A percentile compares a stretch with the other conserved stretches of the same genome.
Conservation (phyloP, 2,797 vertebrate species). For the Gambelia wislizenii region DNA sequence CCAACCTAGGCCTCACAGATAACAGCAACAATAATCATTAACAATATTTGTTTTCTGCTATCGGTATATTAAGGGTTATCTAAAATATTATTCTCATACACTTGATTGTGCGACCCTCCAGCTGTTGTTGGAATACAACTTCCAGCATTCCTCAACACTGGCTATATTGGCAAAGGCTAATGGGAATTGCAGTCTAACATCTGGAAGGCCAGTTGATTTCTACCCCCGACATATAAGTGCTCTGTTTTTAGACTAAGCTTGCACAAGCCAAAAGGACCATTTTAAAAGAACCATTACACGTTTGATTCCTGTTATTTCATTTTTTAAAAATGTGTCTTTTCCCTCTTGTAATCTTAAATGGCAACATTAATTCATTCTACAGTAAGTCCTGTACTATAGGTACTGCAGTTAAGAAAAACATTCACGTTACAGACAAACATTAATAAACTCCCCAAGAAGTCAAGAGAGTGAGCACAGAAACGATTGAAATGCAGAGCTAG, state of each 20-base stretch:
- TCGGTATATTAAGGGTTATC: too few relatives aligned
- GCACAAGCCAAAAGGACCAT: background rate
- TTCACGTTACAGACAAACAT: conserved; percentile 67
- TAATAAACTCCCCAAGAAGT: conserved; percentile 83
- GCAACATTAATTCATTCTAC: conserved; percentile 46
- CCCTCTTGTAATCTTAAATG: conserved; percentile 44
- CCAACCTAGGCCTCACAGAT: too few relatives aligned
- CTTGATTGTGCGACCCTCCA: too few relatives aligned
- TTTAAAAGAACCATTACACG: background rate
- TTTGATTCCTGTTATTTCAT: background rate
- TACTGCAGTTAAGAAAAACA: conserved; percentile 56
- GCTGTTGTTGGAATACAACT: too few relatives aligned
- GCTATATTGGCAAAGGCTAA: too few relatives aligned
- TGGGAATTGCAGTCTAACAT: too few relatives aligned
- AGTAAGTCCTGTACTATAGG: conserved; percentile 49
- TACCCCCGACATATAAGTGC: too few relatives aligned
- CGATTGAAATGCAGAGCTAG: conserved; percentile 80
- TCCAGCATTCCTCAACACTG: too few relatives aligned
- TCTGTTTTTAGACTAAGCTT: background rate
- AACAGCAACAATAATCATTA: too few relatives aligned
- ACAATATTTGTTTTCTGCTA: too few relatives aligned
- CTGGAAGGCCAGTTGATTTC: too few relatives aligned
- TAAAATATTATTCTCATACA: too few relatives aligned
- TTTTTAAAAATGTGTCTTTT: conserved; percentile 32
- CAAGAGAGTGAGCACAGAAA: conserved; percentile 72